Evolutionary conservation across 1,140 invertebrate species (phyloP).

Genomic region (Papilio aristodemus): DNA sequence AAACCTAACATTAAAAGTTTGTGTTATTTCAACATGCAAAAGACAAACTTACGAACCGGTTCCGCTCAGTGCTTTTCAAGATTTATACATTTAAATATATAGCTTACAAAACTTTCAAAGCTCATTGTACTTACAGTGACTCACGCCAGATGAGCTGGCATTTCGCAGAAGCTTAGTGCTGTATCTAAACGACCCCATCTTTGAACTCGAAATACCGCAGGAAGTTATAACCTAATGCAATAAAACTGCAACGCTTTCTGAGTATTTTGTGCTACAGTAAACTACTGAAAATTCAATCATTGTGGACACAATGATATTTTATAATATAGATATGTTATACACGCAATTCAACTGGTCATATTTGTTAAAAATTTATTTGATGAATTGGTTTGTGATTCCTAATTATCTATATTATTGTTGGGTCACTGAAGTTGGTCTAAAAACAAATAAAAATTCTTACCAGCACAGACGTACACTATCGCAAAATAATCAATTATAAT

Average conservation of each 20-base stretch:
- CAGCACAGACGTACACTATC: too few species aligned
- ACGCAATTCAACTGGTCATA: too few species aligned
- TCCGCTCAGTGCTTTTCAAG: not conserved
- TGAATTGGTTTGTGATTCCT: too few species aligned
- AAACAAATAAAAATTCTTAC: too few species aligned
- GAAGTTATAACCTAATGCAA: conserved; percentile 15
- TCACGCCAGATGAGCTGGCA: conserved; percentile 24
- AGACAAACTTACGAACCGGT: not conserved
- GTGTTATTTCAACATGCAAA: not conserved
- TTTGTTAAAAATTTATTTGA: too few species aligned
- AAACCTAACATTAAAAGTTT: not conserved
- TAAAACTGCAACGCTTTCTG: conserved; percentile 1
- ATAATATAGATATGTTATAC: too few species aligned
- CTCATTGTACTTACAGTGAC: conserved; percentile 21
- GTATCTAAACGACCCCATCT: conserved; percentile 30
- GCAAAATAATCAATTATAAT: too few species aligned
- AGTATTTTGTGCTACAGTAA: conserved; percentile 9
- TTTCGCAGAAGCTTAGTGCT: conserved; percentile 23
- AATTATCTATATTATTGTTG: too few species aligned
- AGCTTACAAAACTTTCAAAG: conserved; percentile 20
- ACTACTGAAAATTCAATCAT: conserved; percentile 8
- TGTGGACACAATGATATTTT: not conserved
- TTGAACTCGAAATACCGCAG: conserved; percentile 26
- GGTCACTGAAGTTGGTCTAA: too few species aligned
- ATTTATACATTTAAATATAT: not conserved